Evolutionary conservation across 1,140 invertebrate genomes (phyloP), one percentile per base, ranked within the genome.

Genomic region (Aethina tumida): DNA sequence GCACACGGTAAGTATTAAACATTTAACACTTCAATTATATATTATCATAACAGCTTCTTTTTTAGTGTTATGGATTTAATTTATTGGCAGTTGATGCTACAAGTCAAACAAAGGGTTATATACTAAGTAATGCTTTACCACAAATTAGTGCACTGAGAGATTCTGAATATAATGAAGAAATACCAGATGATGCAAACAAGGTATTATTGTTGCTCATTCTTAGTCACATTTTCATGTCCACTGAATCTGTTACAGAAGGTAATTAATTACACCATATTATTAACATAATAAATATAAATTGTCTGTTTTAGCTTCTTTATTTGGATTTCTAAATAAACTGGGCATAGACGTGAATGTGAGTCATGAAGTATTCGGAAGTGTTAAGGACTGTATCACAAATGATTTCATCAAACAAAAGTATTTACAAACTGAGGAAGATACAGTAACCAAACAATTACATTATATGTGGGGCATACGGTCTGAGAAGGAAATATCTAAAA

Each of bases 61-160:
- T 36, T 32, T 36, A 48, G 45, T 30, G 41, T 9, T 48, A 48
- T 35, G 45, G 45, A 6, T 44, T 30, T 17, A 43, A 48, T 24
- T 29, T 48, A 12, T 22, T 43, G 8, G 25, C 39, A 20, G 31
- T 34, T 39, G 35, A 48, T 12, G n/a, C n/a, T n/a, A n/a, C n/a
- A n/a, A 27, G 15, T 15, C 28, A 7, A n/a, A 26, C 10, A 21
- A 48, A 45, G 31, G 19, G 13, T 8, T 48, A 43, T 29, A 10
- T 48, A 7, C 18, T 48, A 7, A 41, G 27, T 14, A 48, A 34
- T 10, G 17, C 29, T 14, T 27, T 45, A 17, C 39, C 38, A 15
- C 32, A 45, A 26, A 10, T 30, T 28, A 24, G 39, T 13, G 33
- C 33, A 19, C 25, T 27, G 8, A 10, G 6, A 7, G 22, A 34